Percentiles rank a stretch among this genome's conserved stretches.
These are phyloP conservation scores for Tiliacea aurago DNA, from an alignment of 2,888 invertebrate species.

Conservation along the genomic window DNA sequence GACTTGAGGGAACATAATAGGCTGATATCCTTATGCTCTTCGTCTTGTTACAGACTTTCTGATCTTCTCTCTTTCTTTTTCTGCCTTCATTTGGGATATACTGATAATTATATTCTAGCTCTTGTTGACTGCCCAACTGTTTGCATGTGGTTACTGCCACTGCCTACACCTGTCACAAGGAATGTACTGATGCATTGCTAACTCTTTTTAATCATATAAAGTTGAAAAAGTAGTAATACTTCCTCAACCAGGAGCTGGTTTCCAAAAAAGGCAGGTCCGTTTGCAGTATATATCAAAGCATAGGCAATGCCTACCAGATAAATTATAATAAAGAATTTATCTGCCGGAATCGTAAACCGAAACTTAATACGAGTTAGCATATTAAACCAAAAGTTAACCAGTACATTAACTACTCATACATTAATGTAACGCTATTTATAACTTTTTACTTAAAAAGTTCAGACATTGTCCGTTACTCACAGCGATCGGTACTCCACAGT, in stretches of 20 bases:
- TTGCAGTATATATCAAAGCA: too few relatives aligned
- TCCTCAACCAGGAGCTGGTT: too few relatives aligned
- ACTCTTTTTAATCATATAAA: neutral
- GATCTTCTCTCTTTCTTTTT: neutral
- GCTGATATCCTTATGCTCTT: neutral
- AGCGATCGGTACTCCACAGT: conserved; percentile 4
- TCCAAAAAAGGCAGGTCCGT: too few relatives aligned
- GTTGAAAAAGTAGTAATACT: neutral
- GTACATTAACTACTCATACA: neutral
- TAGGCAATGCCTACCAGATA: neutral
- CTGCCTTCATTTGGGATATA: neutral
- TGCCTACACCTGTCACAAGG: neutral
- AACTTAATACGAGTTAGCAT: too few relatives aligned
- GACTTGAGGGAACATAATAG: too few relatives aligned
- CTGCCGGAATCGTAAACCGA: too few relatives aligned
- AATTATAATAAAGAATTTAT: neutral
- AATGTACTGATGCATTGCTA: neutral
- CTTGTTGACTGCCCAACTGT: neutral
- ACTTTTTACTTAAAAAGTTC: neutral
- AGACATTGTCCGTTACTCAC: conserved; percentile 12
- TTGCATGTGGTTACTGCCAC: neutral
- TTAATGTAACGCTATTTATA: neutral
- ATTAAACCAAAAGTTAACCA: too few relatives aligned
- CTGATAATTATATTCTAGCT: neutral
- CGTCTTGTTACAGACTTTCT: neutral